Evolutionary conservation across 35 echinoderm and acorn worm genomes (phyloP).

Genomic region (Apostichopus japonicus): DNA sequence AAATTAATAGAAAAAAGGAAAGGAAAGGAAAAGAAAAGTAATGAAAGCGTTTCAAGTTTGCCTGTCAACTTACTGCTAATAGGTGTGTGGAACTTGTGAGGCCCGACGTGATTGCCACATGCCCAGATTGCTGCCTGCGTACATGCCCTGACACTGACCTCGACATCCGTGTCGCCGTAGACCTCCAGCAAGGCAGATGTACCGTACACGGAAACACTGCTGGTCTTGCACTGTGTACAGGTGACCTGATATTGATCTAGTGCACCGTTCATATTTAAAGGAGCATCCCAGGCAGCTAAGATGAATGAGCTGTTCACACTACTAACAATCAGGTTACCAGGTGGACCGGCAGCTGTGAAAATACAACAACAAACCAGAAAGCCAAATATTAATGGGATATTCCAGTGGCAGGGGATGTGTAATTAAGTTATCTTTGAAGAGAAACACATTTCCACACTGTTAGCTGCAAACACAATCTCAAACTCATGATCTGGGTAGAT

Average conservation of each 20-base stretch:
- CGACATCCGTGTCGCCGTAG: not conserved
- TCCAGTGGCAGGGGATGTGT: too few species aligned
- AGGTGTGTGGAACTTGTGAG: not conserved
- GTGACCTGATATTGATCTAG: not conserved
- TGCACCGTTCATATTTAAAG: conserved; percentile 14
- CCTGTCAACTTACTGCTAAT: not conserved
- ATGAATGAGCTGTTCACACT: not conserved
- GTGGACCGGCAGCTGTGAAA: conserved; percentile 2
- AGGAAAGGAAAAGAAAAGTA: too few species aligned
- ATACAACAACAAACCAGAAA: not conserved
- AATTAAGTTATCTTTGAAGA: too few species aligned
- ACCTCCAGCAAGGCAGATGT: not conserved
- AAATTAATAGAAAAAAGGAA: too few species aligned
- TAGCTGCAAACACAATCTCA: too few species aligned
- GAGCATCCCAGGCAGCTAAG: not conserved
- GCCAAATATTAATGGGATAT: too few species aligned
- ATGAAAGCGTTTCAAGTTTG: too few species aligned
- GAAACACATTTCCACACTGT: too few species aligned
- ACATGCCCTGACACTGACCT: not conserved
- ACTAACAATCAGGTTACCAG: not conserved
- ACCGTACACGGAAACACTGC: too few species aligned
- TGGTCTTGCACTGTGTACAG: not conserved
- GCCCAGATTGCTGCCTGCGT: not conserved
- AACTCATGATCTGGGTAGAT: too few species aligned
- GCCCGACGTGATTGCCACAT: not conserved